Evolutionary conservation across 2,797 vertebrate species (phyloP).

Genomic region (Enteromius fasciolatus): DNA sequence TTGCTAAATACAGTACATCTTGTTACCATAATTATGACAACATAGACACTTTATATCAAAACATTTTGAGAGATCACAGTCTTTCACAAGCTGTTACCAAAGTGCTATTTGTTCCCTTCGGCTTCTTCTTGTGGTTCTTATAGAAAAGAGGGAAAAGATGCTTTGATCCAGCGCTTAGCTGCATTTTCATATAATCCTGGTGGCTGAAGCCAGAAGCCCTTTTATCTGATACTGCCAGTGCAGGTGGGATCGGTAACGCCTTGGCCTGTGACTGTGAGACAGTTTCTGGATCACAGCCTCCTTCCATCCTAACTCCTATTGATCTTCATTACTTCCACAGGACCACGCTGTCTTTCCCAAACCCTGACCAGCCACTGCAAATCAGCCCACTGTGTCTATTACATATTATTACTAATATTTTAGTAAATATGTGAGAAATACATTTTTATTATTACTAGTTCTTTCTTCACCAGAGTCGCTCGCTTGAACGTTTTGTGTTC

Average conservation of each 20-base stretch:
- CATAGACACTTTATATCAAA: not conserved
- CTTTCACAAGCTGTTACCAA: not conserved
- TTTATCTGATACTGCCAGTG: slow-evolving; percentile 79
- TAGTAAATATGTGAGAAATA: no score
- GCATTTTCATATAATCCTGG: slow-evolving; percentile 46
- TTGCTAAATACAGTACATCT: not conserved
- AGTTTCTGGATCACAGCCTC: slow-evolving; percentile 77
- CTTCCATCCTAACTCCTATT: slow-evolving; percentile 77
- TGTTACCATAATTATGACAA: not conserved
- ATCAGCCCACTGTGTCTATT: slow-evolving; percentile 21
- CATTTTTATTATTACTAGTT: no score
- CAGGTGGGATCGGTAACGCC: slow-evolving; percentile 78
- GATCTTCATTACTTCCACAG: slow-evolving; percentile 80
- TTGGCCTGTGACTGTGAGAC: slow-evolving; percentile 78
- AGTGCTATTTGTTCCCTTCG: not conserved
- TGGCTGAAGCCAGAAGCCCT: slow-evolving; percentile 57
- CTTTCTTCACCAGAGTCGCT: no score
- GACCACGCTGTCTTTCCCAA: slow-evolving; percentile 63
- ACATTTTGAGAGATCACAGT: not conserved
- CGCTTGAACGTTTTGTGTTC: no score
- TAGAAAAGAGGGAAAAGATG: slow-evolving; percentile 64
- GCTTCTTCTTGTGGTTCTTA: slow-evolving; percentile 65
- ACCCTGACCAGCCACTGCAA: slow-evolving; percentile 49
- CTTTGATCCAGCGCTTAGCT: slow-evolving; percentile 32
- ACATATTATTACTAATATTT: not conserved